Evolutionary conservation across 1,140 invertebrate genomes (phyloP), one percentile per base, ranked within the genome.

Genomic region (Eciton burchellii): DNA sequence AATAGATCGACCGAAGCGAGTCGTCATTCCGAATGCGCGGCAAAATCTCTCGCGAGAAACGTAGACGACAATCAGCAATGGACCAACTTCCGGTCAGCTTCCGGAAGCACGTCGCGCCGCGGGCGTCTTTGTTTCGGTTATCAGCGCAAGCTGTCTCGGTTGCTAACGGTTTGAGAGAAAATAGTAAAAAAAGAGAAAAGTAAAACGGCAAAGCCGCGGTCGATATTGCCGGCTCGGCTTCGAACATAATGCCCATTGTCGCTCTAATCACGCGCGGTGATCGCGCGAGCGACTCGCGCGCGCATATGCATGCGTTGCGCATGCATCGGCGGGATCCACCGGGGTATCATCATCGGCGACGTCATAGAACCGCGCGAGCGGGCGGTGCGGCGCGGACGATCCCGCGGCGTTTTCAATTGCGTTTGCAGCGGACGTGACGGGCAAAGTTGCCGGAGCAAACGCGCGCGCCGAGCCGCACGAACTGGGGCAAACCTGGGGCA

Each of bases 341-440:
- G 2, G 43, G 35, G 43, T 62, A 52, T 81, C 54, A 73, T 72
- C 43, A 35, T 35, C 6, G 35, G 54, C 47, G 21, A 73, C 68
- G 68, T 81, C 41, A 49, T 41, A 71, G 41, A 81, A 81, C 73
- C 56, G 19, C 41, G 24, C 24, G 24, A 1, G 60, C 9, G 16
- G 29, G 16, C 54, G 52, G 54, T 19, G 43, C 35, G 63, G 63
- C 59, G 43, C 41, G 41, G 29, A 16, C 74, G 82, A 83, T 83
- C 82, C 82, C 57, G 81, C 72, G 65, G 74, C 63, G 82, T 70
- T 83, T 83, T 83, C 82, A 83, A 83, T 79, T 83, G 82, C 82
- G 60, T 83, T 83, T 83, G 82, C 74, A 83, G 56, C 82, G 57
- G 63, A 74, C 62, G 65, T 84, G 83, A 84, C 77, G 77, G 29